These are phyloP conservation scores for Megathymus violae DNA, from an alignment of 1,140 invertebrate species.

Conservation along the genomic window DNA sequence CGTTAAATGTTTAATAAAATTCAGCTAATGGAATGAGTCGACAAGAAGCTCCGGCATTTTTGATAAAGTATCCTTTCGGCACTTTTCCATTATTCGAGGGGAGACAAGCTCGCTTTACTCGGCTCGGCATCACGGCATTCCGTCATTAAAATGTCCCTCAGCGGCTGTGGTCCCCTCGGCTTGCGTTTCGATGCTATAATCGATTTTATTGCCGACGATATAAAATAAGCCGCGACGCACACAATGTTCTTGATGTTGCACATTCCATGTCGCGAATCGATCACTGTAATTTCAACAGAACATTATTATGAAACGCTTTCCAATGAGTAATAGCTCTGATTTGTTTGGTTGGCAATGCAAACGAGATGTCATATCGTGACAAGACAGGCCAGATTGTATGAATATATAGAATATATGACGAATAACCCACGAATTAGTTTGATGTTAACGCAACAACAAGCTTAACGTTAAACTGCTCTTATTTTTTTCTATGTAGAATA, in stretches of 20 bases:
- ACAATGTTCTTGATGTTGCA: slow-evolving; percentile 55
- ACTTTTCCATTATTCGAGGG: slow-evolving; percentile 69
- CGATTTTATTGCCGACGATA: slow-evolving; percentile 75
- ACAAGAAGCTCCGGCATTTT: slow-evolving; percentile 53
- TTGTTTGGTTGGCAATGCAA: slow-evolving; percentile 42
- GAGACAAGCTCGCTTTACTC: slow-evolving; percentile 67
- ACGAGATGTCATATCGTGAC: slow-evolving; percentile 36
- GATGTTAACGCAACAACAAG: too few species aligned
- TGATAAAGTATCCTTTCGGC: slow-evolving; percentile 74
- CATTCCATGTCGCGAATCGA: slow-evolving; percentile 61
- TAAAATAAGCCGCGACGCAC: slow-evolving; percentile 66
- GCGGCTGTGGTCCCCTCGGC: slow-evolving; percentile 56
- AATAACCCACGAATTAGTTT: too few species aligned
- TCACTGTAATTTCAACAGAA: slow-evolving; percentile 59
- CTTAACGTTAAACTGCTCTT: too few species aligned
- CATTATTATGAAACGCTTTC: slow-evolving; percentile 43
- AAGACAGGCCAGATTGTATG: slow-evolving; percentile 34
- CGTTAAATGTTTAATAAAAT: slow-evolving; percentile 54
- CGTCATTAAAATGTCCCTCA: slow-evolving; percentile 74
- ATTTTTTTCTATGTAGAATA: too few species aligned
- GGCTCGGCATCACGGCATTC: slow-evolving; percentile 64
- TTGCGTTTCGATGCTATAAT: slow-evolving; percentile 68
- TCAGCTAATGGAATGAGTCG: slow-evolving; percentile 56
- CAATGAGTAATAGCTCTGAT: slow-evolving; percentile 40
- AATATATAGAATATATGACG: slow-evolving; percentile 20